phyloP scores from a whole-genome alignment of 2,797 vertebrate species.

The Silurus lanzhouensis region DNA sequence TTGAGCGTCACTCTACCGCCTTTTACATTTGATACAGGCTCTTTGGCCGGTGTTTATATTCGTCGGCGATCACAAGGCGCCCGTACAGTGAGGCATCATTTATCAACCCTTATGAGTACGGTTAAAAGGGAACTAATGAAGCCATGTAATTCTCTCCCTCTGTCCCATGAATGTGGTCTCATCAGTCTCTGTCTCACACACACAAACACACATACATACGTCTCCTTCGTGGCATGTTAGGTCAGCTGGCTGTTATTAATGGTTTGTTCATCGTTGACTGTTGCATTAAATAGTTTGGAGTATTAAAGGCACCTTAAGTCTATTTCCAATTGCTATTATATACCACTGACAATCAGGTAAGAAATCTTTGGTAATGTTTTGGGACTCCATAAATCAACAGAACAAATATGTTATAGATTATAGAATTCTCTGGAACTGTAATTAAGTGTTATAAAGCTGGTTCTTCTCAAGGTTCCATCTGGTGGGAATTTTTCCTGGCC shows the following conservation, averaged over 20 bases:
- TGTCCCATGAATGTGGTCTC: constrained; percentile 23
- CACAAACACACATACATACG: not conserved
- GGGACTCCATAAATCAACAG: not conserved
- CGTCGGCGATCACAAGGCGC: constrained; percentile 40
- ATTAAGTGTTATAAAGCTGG: too few species aligned
- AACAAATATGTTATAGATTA: not conserved
- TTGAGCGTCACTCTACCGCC: constrained; percentile 20
- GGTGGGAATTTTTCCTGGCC: too few species aligned
- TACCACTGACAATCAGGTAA: not conserved
- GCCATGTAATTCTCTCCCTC: constrained; percentile 7
- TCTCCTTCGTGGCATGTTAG: not conserved
- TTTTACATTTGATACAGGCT: constrained; percentile 36
- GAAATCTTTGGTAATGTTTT: not conserved
- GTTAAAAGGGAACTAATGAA: constrained; percentile 41
- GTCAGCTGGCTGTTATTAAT: constrained; percentile 16
- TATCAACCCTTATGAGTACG: constrained; percentile 39
- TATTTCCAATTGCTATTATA: not conserved
- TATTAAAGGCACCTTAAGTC: not conserved
- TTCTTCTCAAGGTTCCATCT: too few species aligned
- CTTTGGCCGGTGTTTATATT: constrained; percentile 39
- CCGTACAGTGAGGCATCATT: constrained; percentile 40
- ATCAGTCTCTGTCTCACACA: constrained; percentile 31
- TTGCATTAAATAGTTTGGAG: not conserved
- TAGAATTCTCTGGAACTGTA: not conserved
- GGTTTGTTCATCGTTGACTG: not conserved